phyloP scores from a whole-genome alignment of 2,888 invertebrate genomes.

The Cosmia trapezina region DNA sequence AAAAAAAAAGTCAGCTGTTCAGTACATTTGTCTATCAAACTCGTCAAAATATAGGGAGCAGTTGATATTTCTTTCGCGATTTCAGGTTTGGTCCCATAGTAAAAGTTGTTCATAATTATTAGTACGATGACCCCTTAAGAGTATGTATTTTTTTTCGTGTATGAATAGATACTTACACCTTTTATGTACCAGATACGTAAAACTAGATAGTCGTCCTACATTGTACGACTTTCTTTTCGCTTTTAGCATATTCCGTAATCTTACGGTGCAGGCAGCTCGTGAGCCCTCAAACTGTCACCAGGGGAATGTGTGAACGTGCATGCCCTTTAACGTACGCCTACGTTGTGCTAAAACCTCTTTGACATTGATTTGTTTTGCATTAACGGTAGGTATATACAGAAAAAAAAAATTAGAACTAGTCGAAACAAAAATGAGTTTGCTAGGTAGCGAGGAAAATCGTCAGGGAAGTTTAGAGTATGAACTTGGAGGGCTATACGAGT shows the following conservation, averaged over 20 bases:
- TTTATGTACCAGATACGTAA: background rate
- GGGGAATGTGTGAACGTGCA: background rate
- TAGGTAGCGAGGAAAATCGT: background rate
- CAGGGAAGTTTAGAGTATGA: too few relatives aligned
- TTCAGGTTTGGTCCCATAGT: too few relatives aligned
- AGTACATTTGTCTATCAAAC: too few relatives aligned
- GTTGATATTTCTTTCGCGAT: too few relatives aligned
- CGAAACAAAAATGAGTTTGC: background rate
- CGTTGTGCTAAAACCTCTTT: background rate
- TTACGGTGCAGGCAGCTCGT: background rate
- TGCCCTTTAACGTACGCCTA: background rate
- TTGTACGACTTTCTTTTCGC: background rate
- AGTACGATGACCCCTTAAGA: too few relatives aligned
- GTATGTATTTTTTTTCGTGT: too few relatives aligned
- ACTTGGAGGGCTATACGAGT: too few relatives aligned
- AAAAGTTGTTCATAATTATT: too few relatives aligned
- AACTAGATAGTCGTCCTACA: background rate
- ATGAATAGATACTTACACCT: too few relatives aligned
- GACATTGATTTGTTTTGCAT: background rate
- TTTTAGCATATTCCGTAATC: background rate
- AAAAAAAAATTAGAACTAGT: background rate
- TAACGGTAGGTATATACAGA: background rate
- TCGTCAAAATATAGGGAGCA: too few relatives aligned
- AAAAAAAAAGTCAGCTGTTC: too few relatives aligned
- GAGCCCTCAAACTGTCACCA: constrained; percentile 1